Evolutionary conservation across 2,113 vertebrate species (phyloP).

Genomic region (Misgurnus mizolepis): DNA sequence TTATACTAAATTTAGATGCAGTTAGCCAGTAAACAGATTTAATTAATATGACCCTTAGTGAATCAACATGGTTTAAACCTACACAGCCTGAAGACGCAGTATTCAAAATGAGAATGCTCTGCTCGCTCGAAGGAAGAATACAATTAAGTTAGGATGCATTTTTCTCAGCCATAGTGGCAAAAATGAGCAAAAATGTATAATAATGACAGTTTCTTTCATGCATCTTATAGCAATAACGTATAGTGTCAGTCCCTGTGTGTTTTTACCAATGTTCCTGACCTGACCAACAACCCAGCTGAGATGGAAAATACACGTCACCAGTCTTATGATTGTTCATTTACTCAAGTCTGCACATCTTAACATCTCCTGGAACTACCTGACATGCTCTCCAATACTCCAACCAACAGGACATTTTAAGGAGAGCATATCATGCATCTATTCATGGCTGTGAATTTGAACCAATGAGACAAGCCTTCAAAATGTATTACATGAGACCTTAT

Average conservation of each 20-base stretch:
- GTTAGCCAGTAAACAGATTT: too few species aligned
- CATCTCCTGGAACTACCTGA: conserved; percentile 17
- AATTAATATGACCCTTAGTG: too few species aligned
- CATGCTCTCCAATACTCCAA: not conserved
- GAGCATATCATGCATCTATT: not conserved
- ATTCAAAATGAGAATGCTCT: conserved; percentile 6
- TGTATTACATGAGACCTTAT: not conserved
- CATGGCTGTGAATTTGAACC: not conserved
- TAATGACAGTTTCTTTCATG: not conserved
- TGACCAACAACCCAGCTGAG: conserved; percentile 2
- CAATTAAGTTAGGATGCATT: not conserved
- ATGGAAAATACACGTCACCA: conserved; percentile 34
- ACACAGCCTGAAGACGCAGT: not conserved
- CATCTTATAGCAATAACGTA: not conserved
- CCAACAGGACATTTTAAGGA: conserved; percentile 6
- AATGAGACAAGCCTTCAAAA: not conserved
- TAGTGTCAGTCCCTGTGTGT: conserved; percentile 9
- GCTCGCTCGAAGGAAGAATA: conserved; percentile 7
- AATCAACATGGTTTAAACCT: not conserved
- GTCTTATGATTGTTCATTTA: conserved; percentile 6
- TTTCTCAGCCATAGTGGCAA: conserved; percentile 4
- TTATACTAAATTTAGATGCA: too few species aligned
- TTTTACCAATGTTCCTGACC: conserved; percentile 15
- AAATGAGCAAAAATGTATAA: not conserved
- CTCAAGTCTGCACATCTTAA: not conserved